phyloP scores from a whole-genome alignment of 2,113 vertebrate genomes.

The Epinephelus moara region DNA sequence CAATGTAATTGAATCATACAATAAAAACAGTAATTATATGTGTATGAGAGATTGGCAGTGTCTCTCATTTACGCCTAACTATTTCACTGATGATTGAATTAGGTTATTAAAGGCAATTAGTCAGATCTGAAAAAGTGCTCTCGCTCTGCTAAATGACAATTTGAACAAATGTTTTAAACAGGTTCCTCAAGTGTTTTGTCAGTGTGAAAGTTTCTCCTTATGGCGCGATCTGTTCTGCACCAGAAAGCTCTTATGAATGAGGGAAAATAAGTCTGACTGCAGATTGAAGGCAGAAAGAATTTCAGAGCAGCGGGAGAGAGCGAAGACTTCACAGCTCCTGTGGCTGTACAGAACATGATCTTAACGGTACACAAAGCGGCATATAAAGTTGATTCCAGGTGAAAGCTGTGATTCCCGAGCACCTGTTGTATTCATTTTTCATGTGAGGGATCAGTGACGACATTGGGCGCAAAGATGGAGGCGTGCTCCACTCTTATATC shows the following conservation, averaged over 20 bases:
- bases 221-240: not conserved
- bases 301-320: slow-evolving; percentile 1
- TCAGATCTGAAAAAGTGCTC: slow-evolving; percentile 8
- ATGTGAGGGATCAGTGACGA: not conserved
- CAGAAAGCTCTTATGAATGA: not conserved
- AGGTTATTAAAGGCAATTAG: slow-evolving; percentile 39
- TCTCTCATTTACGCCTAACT: slow-evolving; percentile 25
- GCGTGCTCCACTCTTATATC: not conserved
- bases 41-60: slow-evolving; percentile 2
- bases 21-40: slow-evolving; percentile 20
- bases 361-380: not conserved
- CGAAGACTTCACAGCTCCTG: not conserved
- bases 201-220: not conserved
- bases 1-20: slow-evolving; percentile 28
- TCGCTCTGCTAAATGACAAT: not conserved
- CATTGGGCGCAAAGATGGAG: not conserved
- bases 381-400: not conserved
- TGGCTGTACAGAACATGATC: not conserved
- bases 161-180: slow-evolving; percentile 9
- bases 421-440: not conserved
- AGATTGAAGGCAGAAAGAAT: slow-evolving; percentile 2
- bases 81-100: slow-evolving; percentile 30
- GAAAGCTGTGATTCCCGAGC: not conserved
- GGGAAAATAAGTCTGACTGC: not conserved
- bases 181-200: not conserved